These are phyloP conservation scores for Orthonychiurus folsomi DNA, from an alignment of 2,888 invertebrate species.

Conservation along the genomic window DNA sequence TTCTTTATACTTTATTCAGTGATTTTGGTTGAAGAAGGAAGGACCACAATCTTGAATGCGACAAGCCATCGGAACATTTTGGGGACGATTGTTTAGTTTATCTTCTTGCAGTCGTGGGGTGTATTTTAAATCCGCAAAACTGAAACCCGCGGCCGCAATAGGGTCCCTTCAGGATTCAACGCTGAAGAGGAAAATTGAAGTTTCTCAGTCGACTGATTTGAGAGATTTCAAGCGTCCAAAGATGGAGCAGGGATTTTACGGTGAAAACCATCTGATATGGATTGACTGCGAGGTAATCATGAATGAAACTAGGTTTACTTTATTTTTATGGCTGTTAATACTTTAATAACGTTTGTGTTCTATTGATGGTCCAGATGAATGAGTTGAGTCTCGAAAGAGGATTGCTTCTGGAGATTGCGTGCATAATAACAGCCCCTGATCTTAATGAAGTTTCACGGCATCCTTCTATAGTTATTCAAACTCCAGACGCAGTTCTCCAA, in stretches of 20 bases:
- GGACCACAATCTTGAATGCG: too few relatives aligned
- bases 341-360: slow-evolving; percentile 3
- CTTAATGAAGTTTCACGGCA: slow-evolving; percentile 66
- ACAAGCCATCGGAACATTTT: too few relatives aligned
- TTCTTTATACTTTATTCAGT: too few relatives aligned
- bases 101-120: too few relatives aligned
- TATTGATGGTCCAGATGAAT: slow-evolving; percentile 60
- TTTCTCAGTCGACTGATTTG: slow-evolving; percentile 3
- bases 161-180: neutral
- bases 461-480: slow-evolving; percentile 68
- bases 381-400: slow-evolving; percentile 69
- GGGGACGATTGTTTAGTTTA: too few relatives aligned
- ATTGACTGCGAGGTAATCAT: slow-evolving; percentile 34
- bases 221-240: slow-evolving; percentile 7
- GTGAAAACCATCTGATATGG: slow-evolving; percentile 25
- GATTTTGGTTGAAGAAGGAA: too few relatives aligned
- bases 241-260: slow-evolving; percentile 7
- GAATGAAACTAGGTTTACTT: too few relatives aligned
- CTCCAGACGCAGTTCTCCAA: slow-evolving; percentile 60
- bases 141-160: slow-evolving; percentile 4
- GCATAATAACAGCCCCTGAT: slow-evolving; percentile 73
- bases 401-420: slow-evolving; percentile 79
- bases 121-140: neutral
- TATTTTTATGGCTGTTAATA: too few relatives aligned
- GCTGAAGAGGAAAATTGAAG: neutral